Evolutionary conservation across 2,797 vertebrate species (phyloP).

Genomic region (Acridotheres tristis): DNA sequence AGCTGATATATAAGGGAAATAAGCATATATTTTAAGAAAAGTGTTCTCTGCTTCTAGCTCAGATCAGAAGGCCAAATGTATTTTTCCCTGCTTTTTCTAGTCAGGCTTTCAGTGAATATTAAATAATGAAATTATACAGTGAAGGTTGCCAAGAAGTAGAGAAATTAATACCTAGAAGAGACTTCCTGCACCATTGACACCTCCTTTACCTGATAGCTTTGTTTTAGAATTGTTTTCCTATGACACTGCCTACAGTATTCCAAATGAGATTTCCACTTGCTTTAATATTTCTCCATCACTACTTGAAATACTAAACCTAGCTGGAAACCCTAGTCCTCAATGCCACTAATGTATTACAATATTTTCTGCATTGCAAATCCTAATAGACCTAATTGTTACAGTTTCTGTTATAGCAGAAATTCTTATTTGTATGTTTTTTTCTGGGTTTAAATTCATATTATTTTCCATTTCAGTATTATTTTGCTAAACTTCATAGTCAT

Average conservation of each 20-base stretch:
- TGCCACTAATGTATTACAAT: not conserved
- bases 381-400: not conserved
- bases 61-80: not conserved
- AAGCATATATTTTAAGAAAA: not conserved
- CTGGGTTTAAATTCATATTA: not conserved
- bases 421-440: not conserved
- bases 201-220: not conserved
- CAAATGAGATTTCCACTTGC: not conserved
- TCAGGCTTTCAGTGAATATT: not conserved
- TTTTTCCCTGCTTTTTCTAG: not conserved
- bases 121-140: not conserved
- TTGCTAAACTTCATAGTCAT: not conserved
- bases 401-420: not conserved
- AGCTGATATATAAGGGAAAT: not conserved
- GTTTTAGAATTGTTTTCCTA: constrained; percentile 14
- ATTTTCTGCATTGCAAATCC: not conserved
- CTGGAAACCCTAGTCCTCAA: not conserved
- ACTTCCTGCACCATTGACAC: not conserved
- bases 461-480: not conserved
- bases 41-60: not conserved
- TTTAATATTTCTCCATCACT: not conserved
- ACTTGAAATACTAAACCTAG: not conserved
- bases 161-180: not conserved
- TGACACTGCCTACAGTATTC: not conserved
- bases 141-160: not conserved